A percentile compares a stretch with the other conserved stretches of the same genome.
phyloP scores from a whole-genome alignment of 2,888 invertebrate species.

The Heliconius hortense region DNA sequence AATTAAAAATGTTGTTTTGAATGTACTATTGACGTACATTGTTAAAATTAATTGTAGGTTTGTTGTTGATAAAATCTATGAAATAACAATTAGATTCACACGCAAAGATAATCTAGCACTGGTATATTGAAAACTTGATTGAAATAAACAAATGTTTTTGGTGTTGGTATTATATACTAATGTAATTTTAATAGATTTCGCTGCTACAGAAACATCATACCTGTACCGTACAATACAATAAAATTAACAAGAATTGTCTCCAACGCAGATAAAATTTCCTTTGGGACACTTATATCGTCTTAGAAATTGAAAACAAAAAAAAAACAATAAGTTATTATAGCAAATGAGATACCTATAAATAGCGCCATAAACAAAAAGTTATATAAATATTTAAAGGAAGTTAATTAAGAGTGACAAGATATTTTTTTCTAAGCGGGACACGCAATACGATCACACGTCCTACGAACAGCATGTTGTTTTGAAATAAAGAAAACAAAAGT shows the following conservation, averaged over 20 bases:
- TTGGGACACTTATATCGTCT: neutral
- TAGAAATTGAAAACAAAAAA: neutral
- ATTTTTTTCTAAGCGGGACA: neutral
- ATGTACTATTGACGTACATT: neutral
- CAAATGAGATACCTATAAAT: neutral
- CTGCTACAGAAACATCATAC: too few relatives aligned
- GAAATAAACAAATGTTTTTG: neutral
- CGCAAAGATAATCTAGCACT: neutral
- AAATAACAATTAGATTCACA: neutral
- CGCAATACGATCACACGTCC: slow-evolving; percentile 1
- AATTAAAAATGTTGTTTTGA: slow-evolving; percentile 1
- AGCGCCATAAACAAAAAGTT: neutral
- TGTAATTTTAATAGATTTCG: too few relatives aligned
- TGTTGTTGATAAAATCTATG: neutral
- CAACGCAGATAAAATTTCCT: neutral
- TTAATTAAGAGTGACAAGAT: slow-evolving; percentile 4
- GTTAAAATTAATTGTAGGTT: neutral
- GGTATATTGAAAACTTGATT: neutral
- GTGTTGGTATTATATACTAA: too few relatives aligned
- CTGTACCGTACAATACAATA: too few relatives aligned
- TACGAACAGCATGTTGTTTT: slow-evolving; percentile 7
- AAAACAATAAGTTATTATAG: neutral
- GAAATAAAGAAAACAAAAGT: slow-evolving; percentile 24
- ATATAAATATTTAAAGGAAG: slow-evolving; percentile 1
- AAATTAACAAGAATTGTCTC: too few relatives aligned